Conservation (phyloP, 1,140 invertebrate species). For the Anadara kagoshimensis region DNA sequence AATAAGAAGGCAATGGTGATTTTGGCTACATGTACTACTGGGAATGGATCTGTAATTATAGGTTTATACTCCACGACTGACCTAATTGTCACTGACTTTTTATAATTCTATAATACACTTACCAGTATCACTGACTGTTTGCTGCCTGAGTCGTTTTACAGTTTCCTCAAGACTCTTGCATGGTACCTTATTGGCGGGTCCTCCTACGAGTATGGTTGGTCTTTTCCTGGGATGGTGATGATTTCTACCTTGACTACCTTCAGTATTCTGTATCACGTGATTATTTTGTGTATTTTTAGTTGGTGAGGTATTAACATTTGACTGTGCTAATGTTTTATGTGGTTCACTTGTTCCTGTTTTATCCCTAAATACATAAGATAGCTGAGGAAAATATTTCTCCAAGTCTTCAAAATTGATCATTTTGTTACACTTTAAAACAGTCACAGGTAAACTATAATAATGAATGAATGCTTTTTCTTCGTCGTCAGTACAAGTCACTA, state of each 20-base stretch:
- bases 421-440: conserved; percentile 66
- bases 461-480: conserved; percentile 69
- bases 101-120: not conserved
- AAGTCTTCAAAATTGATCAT: conserved; percentile 65
- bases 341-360: conserved; percentile 37
- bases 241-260: conserved; percentile 5
- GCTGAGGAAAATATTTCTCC: conserved; percentile 64
- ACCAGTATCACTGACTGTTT: conserved; percentile 13
- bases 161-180: conserved; percentile 39
- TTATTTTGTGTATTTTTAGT: not conserved
- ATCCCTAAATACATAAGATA: conserved; percentile 64
- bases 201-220: not conserved
- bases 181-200: conserved; percentile 14
- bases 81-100: too few species aligned
- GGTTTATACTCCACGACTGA: too few species aligned
- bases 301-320: not conserved
- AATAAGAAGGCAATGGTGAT: too few species aligned
- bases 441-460: conserved; percentile 68
- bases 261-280: not conserved
- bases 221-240: conserved; percentile 19
- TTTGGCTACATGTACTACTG: too few species aligned
- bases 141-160: conserved; percentile 28
- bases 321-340: conserved; percentile 11
- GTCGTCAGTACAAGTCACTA: conserved; percentile 59
- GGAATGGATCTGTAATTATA: too few species aligned